Evolutionary conservation across 2,888 invertebrate genomes (phyloP), one percentile per base, ranked within the genome.

Genomic region (Galerucella calmariensis): DNA sequence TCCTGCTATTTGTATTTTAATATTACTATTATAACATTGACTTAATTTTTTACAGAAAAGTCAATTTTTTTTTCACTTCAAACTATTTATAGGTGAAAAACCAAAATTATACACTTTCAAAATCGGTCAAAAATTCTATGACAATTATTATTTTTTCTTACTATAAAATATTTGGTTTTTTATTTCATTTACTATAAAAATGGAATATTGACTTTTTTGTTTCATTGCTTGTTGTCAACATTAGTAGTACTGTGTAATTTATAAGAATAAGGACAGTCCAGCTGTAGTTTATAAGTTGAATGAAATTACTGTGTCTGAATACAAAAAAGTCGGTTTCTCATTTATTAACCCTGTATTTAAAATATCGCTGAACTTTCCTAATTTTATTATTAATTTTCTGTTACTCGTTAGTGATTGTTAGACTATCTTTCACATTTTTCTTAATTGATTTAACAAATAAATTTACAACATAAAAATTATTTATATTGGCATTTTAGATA

Each of bases 281-380:
- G 35, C 35, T 41, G 35, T 41, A 51, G n/a, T 51, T 51, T 51
- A 14, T 14, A 51, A 2, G n/a, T 56, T 56, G 10, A 20, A 56
- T 56, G 61, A 61, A 61, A 61, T 61, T 61, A 61, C 61, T 61
- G 61, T 61, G 35, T 61, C 61, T 56, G 56, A 56, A 56, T 56
- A 56, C 56, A 56, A 61, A 27, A 61, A 61, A 61, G 61, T 61
- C 61, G 27, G 61, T 61, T 61, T 61, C 61, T 61, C 61, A 61
- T 61, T 56, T 16, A 48, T 48, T 48, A 0, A 11, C 51, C 51
- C n/a, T 56, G 56, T 9, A 20, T 10, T 56, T 56, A 20, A 51
- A 51, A 41, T 41, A 51, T 24, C 24, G 20, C 59, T 11, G 27
- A 59, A 11, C 59, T 27, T 10, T 27, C 24, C 10, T 12, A 59